Conservation (phyloP, 1,140 invertebrate genomes). For the Trichonephila clavipes region DNA sequence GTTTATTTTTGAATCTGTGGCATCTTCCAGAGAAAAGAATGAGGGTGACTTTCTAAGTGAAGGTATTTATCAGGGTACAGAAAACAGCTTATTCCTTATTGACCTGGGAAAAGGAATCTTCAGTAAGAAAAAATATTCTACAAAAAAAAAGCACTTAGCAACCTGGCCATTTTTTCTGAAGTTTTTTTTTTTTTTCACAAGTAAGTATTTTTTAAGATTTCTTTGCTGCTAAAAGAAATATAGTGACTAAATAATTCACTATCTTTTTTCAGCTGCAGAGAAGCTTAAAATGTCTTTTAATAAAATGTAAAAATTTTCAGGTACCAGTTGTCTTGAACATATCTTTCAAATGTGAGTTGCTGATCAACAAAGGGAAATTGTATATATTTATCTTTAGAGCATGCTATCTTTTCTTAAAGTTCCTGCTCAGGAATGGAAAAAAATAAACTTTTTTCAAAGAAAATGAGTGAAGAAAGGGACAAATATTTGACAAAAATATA, state of each 20-base stretch:
- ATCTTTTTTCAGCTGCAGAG: not conserved
- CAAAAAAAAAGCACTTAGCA: slow-evolving; percentile 30
- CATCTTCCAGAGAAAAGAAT: slow-evolving; percentile 14
- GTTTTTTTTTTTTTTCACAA: not conserved
- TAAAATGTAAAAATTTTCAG: no score
- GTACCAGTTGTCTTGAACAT: no score
- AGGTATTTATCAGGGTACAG: slow-evolving; percentile 49
- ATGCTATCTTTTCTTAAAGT: no score
- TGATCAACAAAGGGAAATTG: no score
- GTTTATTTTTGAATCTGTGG: slow-evolving; percentile 47
- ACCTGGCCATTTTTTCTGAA: not conserved
- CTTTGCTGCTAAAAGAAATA: not conserved
- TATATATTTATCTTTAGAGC: no score
- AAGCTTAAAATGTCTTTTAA: no score
- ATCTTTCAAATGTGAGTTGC: no score
- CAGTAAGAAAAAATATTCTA: not conserved
- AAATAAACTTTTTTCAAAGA: no score
- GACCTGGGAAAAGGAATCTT: slow-evolving; percentile 1
- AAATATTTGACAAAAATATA: no score
- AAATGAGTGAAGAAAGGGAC: no score
- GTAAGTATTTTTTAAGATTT: not conserved
- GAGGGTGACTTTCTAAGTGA: slow-evolving; percentile 52
- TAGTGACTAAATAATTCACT: not conserved
- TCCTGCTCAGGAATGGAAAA: no score
- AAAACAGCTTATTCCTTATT: slow-evolving; percentile 35